Conservation (phyloP, 2,888 invertebrate species). For the Saturnia pavonia region DNA sequence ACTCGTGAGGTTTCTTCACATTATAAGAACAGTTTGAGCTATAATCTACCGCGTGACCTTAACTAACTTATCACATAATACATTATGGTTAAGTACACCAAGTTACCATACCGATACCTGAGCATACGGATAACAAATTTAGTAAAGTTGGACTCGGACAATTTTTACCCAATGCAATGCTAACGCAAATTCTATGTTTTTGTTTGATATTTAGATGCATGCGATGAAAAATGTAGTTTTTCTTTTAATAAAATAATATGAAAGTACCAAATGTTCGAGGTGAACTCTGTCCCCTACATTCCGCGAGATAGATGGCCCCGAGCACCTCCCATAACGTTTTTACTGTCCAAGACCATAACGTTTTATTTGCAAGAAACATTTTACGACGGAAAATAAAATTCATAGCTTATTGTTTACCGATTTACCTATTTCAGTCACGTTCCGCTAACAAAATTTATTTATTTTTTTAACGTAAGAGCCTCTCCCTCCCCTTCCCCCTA, state of each 20-base stretch:
- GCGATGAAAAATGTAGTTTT: not conserved
- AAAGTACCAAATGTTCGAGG: not conserved
- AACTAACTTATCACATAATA: too few species aligned
- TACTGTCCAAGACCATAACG: constrained; percentile 15
- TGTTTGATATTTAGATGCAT: not conserved
- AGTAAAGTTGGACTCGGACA: not conserved
- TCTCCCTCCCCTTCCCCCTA: constrained; percentile 14
- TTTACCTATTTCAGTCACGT: constrained; percentile 45
- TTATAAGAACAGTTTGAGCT: too few species aligned
- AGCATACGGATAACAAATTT: too few species aligned
- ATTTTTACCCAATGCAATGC: not conserved
- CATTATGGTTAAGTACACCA: too few species aligned
- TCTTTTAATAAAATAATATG: not conserved
- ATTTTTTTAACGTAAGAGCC: constrained; percentile 28
- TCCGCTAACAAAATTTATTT: constrained; percentile 47
- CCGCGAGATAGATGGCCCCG: constrained; percentile 10
- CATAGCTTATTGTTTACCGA: constrained; percentile 26
- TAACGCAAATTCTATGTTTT: not conserved
- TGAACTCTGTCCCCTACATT: constrained; percentile 9
- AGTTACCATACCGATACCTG: too few species aligned
- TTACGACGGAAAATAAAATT: constrained; percentile 25
- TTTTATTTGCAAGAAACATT: constrained; percentile 18
- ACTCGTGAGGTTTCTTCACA: too few species aligned
- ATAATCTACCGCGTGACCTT: too few species aligned
- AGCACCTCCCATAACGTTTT: constrained; percentile 14